Percentiles rank a stretch among this genome's conserved stretches.
Conservation (phyloP, 1,140 invertebrate species). For the Drosophila guanche region DNA sequence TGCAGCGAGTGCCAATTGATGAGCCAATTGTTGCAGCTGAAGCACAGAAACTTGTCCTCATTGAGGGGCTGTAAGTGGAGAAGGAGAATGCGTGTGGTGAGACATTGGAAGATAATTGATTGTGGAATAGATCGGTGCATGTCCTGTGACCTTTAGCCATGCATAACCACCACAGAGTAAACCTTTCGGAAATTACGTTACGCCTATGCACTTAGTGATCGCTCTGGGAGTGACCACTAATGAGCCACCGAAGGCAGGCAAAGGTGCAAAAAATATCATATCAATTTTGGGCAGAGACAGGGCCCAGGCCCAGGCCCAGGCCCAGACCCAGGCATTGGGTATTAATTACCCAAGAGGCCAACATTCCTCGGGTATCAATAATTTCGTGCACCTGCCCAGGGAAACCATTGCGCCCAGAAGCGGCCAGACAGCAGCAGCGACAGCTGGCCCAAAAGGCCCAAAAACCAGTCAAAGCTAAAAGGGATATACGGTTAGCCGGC, state of each 20-base stretch:
- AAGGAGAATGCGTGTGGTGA: neutral
- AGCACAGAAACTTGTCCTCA: conserved; percentile 83
- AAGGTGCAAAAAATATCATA: conserved; percentile 75
- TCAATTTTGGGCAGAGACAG: conserved; percentile 28
- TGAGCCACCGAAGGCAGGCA: conserved; percentile 47
- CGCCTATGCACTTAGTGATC: conserved; percentile 56
- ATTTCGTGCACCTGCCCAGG: conserved; percentile 75
- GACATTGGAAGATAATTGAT: neutral
- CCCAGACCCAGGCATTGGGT: conserved; percentile 19
- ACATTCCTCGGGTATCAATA: conserved; percentile 69
- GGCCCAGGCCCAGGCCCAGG: too few species aligned
- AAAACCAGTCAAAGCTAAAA: conserved; percentile 49
- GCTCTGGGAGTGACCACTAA: conserved; percentile 57
- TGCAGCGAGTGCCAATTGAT: conserved; percentile 83
- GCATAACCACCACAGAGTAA: conserved; percentile 58
- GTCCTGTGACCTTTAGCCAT: conserved; percentile 1
- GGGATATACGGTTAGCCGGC: conserved; percentile 19
- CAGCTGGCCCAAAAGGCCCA: conserved; percentile 21
- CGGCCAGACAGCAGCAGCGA: conserved; percentile 35
- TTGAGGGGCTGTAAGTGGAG: conserved; percentile 65
- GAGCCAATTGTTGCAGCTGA: conserved; percentile 83
- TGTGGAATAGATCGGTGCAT: neutral
- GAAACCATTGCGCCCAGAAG: conserved; percentile 61
- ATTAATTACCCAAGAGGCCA: conserved; percentile 62
- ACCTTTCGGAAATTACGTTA: conserved; percentile 36